Evolutionary conservation across 2,888 invertebrate genomes (phyloP), one percentile per base, ranked within the genome.

Genomic region (Scelioninae gen. 1): DNA sequence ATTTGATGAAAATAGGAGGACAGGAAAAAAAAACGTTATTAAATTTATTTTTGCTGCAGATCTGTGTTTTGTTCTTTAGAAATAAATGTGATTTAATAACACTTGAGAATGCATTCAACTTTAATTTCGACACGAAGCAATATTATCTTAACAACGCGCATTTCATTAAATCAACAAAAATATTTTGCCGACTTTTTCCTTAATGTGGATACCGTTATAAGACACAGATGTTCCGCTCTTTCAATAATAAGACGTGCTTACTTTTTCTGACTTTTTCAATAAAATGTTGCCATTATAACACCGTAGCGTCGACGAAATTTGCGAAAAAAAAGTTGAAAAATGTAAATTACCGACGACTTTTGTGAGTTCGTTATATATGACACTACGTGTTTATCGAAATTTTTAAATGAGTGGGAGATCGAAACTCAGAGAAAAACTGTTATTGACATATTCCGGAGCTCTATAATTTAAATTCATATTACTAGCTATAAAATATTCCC

Each of bases 221-320:
- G 72, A 82, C 76, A 82, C 82, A 82, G 82, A 77, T 82, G 82
- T 77, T 82, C 66, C 82, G 45, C 76, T 77, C 58, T 82, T 82
- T 82, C 76, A 82, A 82, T 82, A 77, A 82, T 72, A 82, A 77
- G 76, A 77, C 76, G 76, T 72, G 72, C 76, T 77, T 77, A 49
- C 75, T 75, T 74, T 77, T 72, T 72, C 76, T 55, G 72, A 72
- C 82, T 72, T 71, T 56, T 23, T 43, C 76, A 72, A 82, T 77
- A 77, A 66, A 82, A 77, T 71, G 58, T 72, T 60, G 55, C 60
- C 45, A 72, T 81, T 77, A 82, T 53, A 77, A 62, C 66, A 49
- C 62, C 16, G n/a, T n/a, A 47, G 58, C 15, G 40, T 23, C 15
- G 38, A 31, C 55, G 23, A 16, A 8, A 75, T 75, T 81, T 58